phyloP scores from a whole-genome alignment of 2,797 vertebrate species.

The Danio aesculapii region DNA sequence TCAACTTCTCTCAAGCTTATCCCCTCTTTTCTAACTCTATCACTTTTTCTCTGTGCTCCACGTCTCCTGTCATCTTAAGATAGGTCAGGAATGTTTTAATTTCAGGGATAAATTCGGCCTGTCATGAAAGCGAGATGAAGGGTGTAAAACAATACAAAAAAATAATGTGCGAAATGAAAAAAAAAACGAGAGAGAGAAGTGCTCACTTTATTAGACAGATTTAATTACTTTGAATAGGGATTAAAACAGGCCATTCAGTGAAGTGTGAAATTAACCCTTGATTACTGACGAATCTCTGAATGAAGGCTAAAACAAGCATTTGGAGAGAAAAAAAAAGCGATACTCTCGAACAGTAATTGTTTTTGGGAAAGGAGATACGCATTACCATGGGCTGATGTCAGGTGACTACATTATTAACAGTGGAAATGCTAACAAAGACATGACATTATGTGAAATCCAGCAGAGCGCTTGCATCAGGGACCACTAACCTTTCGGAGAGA shows the following conservation, averaged over 20 bases:
- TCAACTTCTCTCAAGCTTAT: conserved; percentile 69
- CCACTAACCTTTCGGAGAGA: conserved; percentile 75
- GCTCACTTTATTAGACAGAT: conserved; percentile 99
- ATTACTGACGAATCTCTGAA: conserved; percentile 87
- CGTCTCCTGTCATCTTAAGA: conserved; percentile 87
- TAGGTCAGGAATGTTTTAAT: conserved; percentile 99
- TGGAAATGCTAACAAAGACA: conserved; percentile 72
- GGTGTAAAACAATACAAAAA: conserved; percentile 91
- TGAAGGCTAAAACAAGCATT: conserved; percentile 73
- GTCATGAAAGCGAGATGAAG: conserved; percentile 92
- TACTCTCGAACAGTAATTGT: conserved; percentile 75
- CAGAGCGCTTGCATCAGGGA: conserved; percentile 78
- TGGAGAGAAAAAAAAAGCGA: conserved; percentile 41
- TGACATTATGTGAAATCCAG: conserved; percentile 76
- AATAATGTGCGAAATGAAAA: conserved; percentile 84
- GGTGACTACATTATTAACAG: conserved; percentile 76
- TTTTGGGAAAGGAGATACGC: conserved; percentile 64
- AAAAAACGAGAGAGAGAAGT: conserved; percentile 84
- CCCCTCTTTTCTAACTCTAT: conserved; percentile 37
- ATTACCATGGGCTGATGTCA: conserved; percentile 61
- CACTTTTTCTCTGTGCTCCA: conserved; percentile 38
- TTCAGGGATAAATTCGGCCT: conserved; percentile 98
- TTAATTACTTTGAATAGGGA: conserved; percentile 99
- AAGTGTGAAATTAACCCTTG: conserved; percentile 99
- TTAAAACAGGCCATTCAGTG: conserved; percentile 96